phyloP scores from a whole-genome alignment of 2,113 vertebrate species.

The Zingel zingel region DNA sequence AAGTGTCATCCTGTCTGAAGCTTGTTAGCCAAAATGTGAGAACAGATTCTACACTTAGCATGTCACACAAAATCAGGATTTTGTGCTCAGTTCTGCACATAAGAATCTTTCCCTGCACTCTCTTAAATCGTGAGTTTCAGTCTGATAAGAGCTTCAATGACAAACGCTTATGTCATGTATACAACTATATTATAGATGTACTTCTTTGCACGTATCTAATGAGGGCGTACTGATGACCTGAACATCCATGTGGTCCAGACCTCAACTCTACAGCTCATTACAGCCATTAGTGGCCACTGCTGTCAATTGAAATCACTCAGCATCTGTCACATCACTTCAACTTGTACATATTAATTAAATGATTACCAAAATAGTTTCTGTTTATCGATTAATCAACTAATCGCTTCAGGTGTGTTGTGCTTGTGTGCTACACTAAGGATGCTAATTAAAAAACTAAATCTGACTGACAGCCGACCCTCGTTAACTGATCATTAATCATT shows the following conservation, averaged over 20 bases:
- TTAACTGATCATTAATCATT: too few species aligned
- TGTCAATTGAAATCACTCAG: conserved; percentile 10
- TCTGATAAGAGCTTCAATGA: background rate
- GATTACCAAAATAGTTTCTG: background rate
- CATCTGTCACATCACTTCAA: too few species aligned
- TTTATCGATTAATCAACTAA: too few species aligned
- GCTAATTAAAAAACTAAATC: too few species aligned
- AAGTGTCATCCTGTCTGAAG: conserved; percentile 32
- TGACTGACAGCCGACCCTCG: too few species aligned
- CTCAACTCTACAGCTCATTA: conserved; percentile 1
- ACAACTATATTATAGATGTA: background rate
- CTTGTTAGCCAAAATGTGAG: conserved; percentile 9
- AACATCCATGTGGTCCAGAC: background rate
- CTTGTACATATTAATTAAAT: too few species aligned
- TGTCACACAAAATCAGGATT: background rate
- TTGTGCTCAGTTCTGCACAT: background rate
- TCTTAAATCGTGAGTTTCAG: background rate
- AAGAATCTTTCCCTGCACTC: background rate
- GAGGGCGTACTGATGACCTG: background rate
- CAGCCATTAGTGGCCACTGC: background rate
- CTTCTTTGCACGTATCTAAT: background rate
- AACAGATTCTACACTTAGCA: conserved; percentile 17
- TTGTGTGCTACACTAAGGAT: too few species aligned
- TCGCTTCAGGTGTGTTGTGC: too few species aligned
- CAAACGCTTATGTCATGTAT: background rate